Percentiles rank a stretch among this genome's conserved stretches.
phyloP scores from a whole-genome alignment of 1,140 invertebrate genomes.

The Platyscapa corneri region DNA sequence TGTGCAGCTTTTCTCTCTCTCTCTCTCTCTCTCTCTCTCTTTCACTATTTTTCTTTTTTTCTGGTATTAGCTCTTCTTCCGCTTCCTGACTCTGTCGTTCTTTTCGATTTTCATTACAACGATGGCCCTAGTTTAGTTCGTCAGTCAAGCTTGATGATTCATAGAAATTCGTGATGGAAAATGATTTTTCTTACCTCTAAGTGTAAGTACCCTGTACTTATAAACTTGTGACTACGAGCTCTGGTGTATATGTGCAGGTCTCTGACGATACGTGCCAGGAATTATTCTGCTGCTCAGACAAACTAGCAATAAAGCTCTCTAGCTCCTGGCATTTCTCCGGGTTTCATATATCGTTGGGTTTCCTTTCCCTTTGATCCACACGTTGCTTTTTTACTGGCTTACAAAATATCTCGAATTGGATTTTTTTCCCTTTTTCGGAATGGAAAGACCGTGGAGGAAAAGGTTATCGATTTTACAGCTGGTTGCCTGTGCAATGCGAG shows the following conservation, averaged over 20 bases:
- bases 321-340: conserved; percentile 35
- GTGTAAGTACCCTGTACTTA: not conserved
- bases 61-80: not conserved
- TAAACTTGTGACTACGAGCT: not conserved
- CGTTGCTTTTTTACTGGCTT: conserved; percentile 26
- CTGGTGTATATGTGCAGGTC: not conserved
- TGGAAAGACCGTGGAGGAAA: not conserved
- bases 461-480: conserved; percentile 47
- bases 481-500: conserved; percentile 3
- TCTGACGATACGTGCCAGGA: conserved; percentile 41
- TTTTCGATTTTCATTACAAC: too few species aligned
- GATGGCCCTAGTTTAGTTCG: not conserved
- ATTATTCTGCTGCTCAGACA: conserved; percentile 43
- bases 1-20: not conserved
- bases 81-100: too few species aligned
- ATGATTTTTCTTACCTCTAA: not conserved
- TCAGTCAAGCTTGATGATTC: not conserved
- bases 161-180: not conserved
- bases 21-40: too few species aligned
- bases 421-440: conserved; percentile 19
- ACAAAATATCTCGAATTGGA: conserved; percentile 38
- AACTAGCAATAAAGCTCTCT: conserved; percentile 49
- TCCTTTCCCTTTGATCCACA: conserved; percentile 46
- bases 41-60: not conserved
- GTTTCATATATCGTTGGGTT: conserved; percentile 42